Evolutionary conservation across 2,797 vertebrate species (phyloP).

Genomic region (Diceros bicornis): DNA sequence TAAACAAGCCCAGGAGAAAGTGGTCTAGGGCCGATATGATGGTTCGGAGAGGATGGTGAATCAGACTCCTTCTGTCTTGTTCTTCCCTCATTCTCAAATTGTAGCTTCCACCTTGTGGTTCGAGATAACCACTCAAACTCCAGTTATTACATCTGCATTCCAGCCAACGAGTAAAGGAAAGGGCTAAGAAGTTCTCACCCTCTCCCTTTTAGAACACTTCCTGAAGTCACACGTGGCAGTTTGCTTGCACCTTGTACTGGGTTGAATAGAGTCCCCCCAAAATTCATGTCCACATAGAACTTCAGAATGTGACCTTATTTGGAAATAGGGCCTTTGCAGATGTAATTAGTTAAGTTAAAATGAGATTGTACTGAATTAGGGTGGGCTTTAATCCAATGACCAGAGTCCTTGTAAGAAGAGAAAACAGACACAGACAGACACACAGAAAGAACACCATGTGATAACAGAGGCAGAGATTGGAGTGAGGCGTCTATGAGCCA

Average conservation of each 20-base stretch:
- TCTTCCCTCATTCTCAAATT: neutral
- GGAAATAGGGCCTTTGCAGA: neutral
- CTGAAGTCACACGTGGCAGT: neutral
- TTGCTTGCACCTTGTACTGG: neutral
- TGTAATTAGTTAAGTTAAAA: neutral
- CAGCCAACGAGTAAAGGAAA: neutral
- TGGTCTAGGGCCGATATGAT: too few relatives aligned
- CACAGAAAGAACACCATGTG: neutral
- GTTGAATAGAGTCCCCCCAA: neutral
- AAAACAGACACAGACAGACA: neutral
- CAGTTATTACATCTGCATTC: neutral
- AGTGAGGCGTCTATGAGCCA: neutral
- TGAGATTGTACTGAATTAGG: neutral
- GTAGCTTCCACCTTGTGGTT: neutral
- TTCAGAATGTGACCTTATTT: neutral
- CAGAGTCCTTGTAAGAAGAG: neutral
- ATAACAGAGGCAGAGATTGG: neutral
- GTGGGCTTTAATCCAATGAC: neutral
- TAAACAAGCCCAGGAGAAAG: neutral
- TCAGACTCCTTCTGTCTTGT: neutral
- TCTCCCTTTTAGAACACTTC: neutral
- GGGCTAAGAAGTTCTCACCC: neutral
- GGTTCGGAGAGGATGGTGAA: neutral
- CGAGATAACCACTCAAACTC: neutral
- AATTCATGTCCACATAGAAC: neutral